Percentiles rank a stretch among this genome's conserved stretches.
phyloP scores from a whole-genome alignment of 2,797 vertebrate genomes.

The Brachyrhaphis roseni region DNA sequence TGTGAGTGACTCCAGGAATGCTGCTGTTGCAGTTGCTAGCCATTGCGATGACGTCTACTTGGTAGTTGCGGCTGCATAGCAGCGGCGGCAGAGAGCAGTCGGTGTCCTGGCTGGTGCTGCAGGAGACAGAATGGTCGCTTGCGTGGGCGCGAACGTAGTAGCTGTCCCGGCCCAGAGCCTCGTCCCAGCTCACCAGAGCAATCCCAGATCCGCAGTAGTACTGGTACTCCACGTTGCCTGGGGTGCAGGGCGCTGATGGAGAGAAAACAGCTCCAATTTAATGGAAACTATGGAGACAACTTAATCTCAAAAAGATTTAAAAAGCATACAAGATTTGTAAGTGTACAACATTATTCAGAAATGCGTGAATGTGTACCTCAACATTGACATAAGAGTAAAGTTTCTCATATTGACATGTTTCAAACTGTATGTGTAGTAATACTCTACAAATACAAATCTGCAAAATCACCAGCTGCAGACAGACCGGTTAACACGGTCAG shows the following conservation, averaged over 20 bases:
- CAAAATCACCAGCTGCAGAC: too few relatives aligned
- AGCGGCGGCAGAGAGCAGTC: slow-evolving; percentile 66
- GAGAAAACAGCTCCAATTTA: neutral
- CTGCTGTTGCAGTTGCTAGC: slow-evolving; percentile 79
- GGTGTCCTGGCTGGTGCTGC: slow-evolving; percentile 56
- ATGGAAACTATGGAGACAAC: neutral
- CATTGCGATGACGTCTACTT: slow-evolving; percentile 64
- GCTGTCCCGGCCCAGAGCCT: slow-evolving; percentile 63
- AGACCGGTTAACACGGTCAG: too few relatives aligned
- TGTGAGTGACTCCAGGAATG: slow-evolving; percentile 37
- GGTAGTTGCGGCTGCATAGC: slow-evolving; percentile 73
- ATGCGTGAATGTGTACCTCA: too few relatives aligned
- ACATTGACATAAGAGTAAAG: too few relatives aligned
- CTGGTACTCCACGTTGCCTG: slow-evolving; percentile 50
- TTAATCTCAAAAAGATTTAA: too few relatives aligned
- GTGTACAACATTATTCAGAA: too few relatives aligned
- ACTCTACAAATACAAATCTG: too few relatives aligned
- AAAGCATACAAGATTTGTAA: too few relatives aligned
- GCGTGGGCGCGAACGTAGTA: slow-evolving; percentile 54
- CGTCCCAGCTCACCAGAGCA: slow-evolving; percentile 73
- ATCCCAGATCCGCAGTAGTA: slow-evolving; percentile 70
- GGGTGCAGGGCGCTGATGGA: slow-evolving; percentile 76
- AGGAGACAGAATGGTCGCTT: slow-evolving; percentile 45
- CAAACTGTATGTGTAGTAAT: too few relatives aligned
- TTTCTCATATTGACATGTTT: too few relatives aligned